These are phyloP conservation scores for Ascidia mentula DNA, from an alignment of 23 tunicate species.

Conservation along the genomic window DNA sequence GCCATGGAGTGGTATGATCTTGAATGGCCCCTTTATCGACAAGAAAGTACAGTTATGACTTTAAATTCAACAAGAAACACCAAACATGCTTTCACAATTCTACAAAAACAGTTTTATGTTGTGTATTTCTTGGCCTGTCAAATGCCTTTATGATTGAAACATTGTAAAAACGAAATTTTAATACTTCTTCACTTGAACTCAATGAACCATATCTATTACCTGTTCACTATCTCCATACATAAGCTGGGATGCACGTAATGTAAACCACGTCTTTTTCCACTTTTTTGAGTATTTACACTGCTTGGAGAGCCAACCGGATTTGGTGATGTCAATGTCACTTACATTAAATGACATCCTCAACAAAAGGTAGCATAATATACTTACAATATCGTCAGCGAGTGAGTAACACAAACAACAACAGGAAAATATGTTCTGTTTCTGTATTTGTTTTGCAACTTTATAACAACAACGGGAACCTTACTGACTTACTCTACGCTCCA, in stretches of 20 bases:
- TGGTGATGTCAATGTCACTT: constrained; percentile 8
- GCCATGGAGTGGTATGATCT: constrained; percentile 36
- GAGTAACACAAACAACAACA: neutral
- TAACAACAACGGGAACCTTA: neutral
- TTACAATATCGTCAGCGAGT: neutral
- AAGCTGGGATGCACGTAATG: constrained; percentile 29
- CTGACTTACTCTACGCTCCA: neutral
- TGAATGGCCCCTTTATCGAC: constrained; percentile 47
- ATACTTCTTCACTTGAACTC: no score
- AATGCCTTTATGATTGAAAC: no score
- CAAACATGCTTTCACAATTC: neutral
- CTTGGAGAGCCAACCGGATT: constrained; percentile 56
- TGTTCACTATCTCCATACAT: constrained; percentile 47
- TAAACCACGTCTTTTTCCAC: constrained; percentile 56
- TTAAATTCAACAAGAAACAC: neutral
- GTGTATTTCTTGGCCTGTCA: no score
- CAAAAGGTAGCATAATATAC: neutral
- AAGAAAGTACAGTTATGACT: neutral
- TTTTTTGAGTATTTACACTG: constrained; percentile 31
- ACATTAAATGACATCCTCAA: constrained; percentile 6
- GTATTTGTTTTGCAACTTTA: neutral
- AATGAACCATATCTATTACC: constrained; percentile 25
- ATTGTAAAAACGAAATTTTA: no score
- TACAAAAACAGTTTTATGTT: neutral
- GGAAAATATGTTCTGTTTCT: neutral